A percentile compares a stretch with the other conserved stretches of the same genome.
Evolutionary conservation across 1,140 invertebrate species (phyloP).

Genomic region (Diabrotica virgifera): DNA sequence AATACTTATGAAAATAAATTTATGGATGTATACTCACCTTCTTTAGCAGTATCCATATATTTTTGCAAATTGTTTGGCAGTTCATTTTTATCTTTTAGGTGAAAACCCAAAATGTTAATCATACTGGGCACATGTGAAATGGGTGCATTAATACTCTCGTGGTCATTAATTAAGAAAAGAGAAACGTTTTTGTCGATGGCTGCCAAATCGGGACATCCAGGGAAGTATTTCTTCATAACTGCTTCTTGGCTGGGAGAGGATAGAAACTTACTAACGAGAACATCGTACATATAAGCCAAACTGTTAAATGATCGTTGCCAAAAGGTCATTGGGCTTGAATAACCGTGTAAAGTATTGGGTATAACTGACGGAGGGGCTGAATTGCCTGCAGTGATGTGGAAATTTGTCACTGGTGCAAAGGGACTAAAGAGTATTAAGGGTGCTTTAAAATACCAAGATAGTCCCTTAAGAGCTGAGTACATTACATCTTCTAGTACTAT

Average conservation of each 20-base stretch:
- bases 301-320: conserved; percentile 48
- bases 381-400: no score
- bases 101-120: conserved; percentile 54
- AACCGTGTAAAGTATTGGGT: no score
- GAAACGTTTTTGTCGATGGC: conserved; percentile 53
- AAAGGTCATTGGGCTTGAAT: conserved; percentile 49
- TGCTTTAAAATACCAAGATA: no score
- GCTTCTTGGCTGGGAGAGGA: conserved; percentile 40
- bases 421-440: no score
- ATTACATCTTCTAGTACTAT: no score
- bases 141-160: conserved; percentile 53
- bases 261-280: background rate
- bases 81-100: conserved; percentile 46
- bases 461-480: no score
- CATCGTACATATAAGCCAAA: conserved; percentile 6
- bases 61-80: conserved; percentile 49
- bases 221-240: conserved; percentile 48
- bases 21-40: conserved; percentile 22
- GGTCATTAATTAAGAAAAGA: conserved; percentile 55
- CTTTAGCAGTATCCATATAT: conserved; percentile 50
- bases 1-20: no score
- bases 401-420: no score
- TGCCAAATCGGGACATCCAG: conserved; percentile 49
- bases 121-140: conserved; percentile 56
- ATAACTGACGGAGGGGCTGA: no score